These are phyloP conservation scores for Australoheros scitulus DNA, from an alignment of 2,113 vertebrate species.

Conservation along the genomic window DNA sequence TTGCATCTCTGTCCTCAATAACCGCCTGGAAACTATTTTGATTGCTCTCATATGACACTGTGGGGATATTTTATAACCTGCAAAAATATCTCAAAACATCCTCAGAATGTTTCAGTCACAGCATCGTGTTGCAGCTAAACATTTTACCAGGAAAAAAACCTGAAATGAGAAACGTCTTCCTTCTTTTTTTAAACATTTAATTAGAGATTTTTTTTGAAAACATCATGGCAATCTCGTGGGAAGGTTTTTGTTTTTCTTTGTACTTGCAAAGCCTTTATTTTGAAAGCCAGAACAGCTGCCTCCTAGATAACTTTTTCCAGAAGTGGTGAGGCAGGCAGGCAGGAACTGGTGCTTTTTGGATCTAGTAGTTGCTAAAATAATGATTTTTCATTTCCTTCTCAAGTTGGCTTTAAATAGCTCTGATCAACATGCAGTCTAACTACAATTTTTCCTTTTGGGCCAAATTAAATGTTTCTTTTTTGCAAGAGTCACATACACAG, in stretches of 20 bases:
- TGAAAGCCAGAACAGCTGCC: not conserved
- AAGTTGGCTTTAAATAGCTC: not conserved
- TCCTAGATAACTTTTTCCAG: not conserved
- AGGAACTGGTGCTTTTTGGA: not conserved
- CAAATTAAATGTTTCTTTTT: not conserved
- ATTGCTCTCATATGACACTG: not conserved
- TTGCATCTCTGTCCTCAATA: not conserved
- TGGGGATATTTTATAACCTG: not conserved
- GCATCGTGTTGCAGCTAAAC: not conserved
- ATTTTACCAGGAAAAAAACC: not conserved
- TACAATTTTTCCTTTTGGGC: not conserved
- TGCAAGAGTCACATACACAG: not conserved
- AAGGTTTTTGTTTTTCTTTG: not conserved
- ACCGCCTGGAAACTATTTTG: not conserved
- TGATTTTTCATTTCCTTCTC: not conserved
- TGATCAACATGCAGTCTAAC: not conserved
- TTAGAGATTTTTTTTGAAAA: too few relatives aligned
- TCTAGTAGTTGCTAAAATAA: not conserved
- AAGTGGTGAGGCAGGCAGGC: not conserved
- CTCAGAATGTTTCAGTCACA: not conserved
- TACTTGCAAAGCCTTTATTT: not conserved
- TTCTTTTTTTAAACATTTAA: not conserved
- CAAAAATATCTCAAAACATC: not conserved
- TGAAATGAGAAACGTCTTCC: not conserved
- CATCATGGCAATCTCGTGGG: too few relatives aligned